phyloP scores from a whole-genome alignment of 2,113 vertebrate genomes.

The Okapia johnstoni region DNA sequence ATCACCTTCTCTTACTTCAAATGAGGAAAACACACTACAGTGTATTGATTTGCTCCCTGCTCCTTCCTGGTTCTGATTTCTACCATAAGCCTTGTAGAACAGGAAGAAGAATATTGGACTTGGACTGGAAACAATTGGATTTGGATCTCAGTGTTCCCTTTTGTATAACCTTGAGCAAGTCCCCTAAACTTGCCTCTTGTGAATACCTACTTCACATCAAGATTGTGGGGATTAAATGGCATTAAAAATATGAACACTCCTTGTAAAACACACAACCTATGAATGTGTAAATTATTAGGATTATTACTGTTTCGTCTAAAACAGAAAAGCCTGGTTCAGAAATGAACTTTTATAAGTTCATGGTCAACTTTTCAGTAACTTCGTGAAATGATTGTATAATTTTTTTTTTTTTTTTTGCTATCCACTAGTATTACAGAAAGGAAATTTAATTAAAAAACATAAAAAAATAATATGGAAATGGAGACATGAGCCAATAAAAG shows the following conservation, averaged over 20 bases:
- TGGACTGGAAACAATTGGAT: neutral
- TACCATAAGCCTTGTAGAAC: neutral
- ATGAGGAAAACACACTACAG: neutral
- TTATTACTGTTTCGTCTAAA: slow-evolving; percentile 26
- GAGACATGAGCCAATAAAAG: slow-evolving; percentile 68
- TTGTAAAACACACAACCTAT: slow-evolving; percentile 16
- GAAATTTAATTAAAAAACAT: slow-evolving; percentile 75
- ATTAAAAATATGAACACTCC: slow-evolving; percentile 42
- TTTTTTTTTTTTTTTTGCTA: slow-evolving; percentile 46
- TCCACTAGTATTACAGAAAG: slow-evolving; percentile 57
- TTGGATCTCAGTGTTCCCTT: slow-evolving; percentile 8
- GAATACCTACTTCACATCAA: slow-evolving; percentile 13
- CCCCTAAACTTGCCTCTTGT: neutral
- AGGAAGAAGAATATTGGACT: neutral
- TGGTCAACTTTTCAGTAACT: slow-evolving; percentile 39
- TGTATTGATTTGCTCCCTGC: slow-evolving; percentile 6
- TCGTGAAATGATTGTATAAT: slow-evolving; percentile 30
- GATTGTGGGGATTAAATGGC: slow-evolving; percentile 13
- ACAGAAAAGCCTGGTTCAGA: slow-evolving; percentile 25
- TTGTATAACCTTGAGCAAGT: neutral
- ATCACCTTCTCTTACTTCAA: slow-evolving; percentile 18
- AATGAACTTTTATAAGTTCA: slow-evolving; percentile 47
- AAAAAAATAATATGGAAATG: slow-evolving; percentile 71
- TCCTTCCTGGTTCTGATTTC: neutral
- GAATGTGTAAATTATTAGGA: neutral